Evolutionary conservation across 1,140 invertebrate genomes (phyloP).

Genomic region (Drosophila erecta): DNA sequence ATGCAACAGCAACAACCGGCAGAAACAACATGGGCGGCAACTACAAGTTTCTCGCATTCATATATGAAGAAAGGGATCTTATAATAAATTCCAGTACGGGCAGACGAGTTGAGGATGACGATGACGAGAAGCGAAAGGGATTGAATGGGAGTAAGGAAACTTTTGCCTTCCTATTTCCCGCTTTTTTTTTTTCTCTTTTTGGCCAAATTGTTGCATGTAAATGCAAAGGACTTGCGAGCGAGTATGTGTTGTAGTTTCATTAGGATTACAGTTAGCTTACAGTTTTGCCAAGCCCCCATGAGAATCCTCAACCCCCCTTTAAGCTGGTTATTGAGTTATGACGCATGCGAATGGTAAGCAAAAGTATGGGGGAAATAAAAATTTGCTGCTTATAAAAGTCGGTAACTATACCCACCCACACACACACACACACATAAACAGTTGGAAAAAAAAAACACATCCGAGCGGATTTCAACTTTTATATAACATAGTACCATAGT

Average conservation of each 20-base stretch:
- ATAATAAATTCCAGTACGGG: slow-evolving; percentile 79
- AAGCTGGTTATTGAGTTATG: slow-evolving; percentile 80
- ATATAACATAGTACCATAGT: slow-evolving; percentile 45
- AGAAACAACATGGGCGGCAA: slow-evolving; percentile 26
- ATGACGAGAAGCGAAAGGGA: slow-evolving; percentile 44
- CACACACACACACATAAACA: slow-evolving; percentile 6
- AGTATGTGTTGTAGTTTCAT: slow-evolving; percentile 80
- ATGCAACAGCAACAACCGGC: slow-evolving; percentile 5
- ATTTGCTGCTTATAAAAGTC: slow-evolving; percentile 82
- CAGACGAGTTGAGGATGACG: slow-evolving; percentile 68
- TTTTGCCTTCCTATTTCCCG: slow-evolving; percentile 12
- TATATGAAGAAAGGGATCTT: slow-evolving; percentile 79
- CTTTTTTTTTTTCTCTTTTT: slow-evolving; percentile 46
- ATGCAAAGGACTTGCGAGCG: slow-evolving; percentile 49
- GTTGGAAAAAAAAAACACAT: slow-evolving; percentile 17
- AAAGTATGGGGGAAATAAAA: slow-evolving; percentile 69
- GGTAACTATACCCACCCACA: slow-evolving; percentile 54
- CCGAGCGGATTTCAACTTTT: slow-evolving; percentile 42
- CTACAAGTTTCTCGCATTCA: slow-evolving; percentile 74
- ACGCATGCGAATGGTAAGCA: slow-evolving; percentile 74
- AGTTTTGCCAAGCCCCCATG: slow-evolving; percentile 44
- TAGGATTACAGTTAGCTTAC: slow-evolving; percentile 82
- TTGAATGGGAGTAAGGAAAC: slow-evolving; percentile 27
- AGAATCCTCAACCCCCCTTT: slow-evolving; percentile 7
- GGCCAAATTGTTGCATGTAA: slow-evolving; percentile 82